Base-by-base conservation (phyloP, 2,797 vertebrate species). In the Galaxias olidus region DNA sequence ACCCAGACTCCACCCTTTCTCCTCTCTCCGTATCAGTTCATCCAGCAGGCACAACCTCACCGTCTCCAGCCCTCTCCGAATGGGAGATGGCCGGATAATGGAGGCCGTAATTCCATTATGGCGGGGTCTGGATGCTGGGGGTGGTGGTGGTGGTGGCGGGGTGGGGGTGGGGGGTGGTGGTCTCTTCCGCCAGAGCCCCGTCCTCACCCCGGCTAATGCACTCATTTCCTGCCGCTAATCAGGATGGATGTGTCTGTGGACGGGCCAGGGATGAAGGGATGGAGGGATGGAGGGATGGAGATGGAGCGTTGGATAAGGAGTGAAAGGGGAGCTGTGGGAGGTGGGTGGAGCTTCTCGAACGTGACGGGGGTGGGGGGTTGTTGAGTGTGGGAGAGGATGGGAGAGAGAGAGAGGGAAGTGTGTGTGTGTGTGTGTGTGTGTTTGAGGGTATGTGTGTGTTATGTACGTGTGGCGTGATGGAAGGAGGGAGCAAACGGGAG, bases 151-250 rank as follows among this genome's bases (percentile, higher is more conserved):
- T n/a, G n/a, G n/a, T 66, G 47, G 51, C 20, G 30, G 12, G 50
- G 49, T 50, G 57, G 60, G 57, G 13, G 18, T 60, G 57, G 13
- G 19, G 59, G 59, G 48, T 43, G 51, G 51, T n/a, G 19, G 17
- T 48, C 45, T 53, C 51, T 53, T 63, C 50, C 61, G 41, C 13
- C 61, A 63, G 61, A 54, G 40, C 43, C 41, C 44, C 51, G 40
- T 82, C 74, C 57, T 85, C 71, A 30, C 83, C 72, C 30, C 71
- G 10, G 78, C 56, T 87, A 87, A 88, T 87, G 86, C 71, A 75
- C 69, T 78, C 81, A 82, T 83, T 84, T 88, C 86, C 86, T 88
- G 84, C 75, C 57, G 67, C 75, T 58, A 78, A 85, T 71, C 45
- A 42, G 83, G 80, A 80, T 51, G 11, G 75, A 78, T 57, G 60